phyloP scores from a whole-genome alignment of 1,140 invertebrate species.

The Bombus polaris region DNA sequence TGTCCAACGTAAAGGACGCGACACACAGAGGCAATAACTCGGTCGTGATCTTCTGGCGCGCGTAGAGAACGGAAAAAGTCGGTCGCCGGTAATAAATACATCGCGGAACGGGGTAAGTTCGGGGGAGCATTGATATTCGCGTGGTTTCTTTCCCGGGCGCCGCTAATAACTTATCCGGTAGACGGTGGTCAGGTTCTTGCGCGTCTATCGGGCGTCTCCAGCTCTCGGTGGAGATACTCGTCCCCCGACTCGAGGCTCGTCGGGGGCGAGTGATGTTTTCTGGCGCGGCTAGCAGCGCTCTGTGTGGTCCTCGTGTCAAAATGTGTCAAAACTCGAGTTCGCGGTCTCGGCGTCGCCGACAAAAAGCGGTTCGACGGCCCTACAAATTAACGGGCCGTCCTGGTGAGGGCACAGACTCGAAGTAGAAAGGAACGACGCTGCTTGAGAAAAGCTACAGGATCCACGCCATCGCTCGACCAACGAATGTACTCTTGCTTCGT shows the following conservation, averaged over 20 bases:
- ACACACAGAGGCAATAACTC: slow-evolving; percentile 37
- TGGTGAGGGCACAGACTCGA: neutral
- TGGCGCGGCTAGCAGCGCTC: slow-evolving; percentile 69
- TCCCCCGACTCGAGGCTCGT: slow-evolving; percentile 22
- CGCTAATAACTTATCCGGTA: slow-evolving; percentile 77
- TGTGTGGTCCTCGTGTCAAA: slow-evolving; percentile 82
- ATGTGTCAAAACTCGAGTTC: slow-evolving; percentile 82
- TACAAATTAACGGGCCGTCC: slow-evolving; percentile 76
- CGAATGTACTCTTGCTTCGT: neutral
- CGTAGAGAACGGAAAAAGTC: slow-evolving; percentile 47
- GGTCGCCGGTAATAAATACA: slow-evolving; percentile 74
- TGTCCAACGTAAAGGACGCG: neutral
- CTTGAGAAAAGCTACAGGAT: slow-evolving; percentile 19
- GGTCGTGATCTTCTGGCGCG: slow-evolving; percentile 40
- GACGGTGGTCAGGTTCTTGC: slow-evolving; percentile 69
- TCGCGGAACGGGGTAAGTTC: slow-evolving; percentile 61
- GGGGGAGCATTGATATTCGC: slow-evolving; percentile 66
- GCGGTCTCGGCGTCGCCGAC: slow-evolving; percentile 55
- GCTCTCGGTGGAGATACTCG: slow-evolving; percentile 24
- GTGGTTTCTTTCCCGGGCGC: slow-evolving; percentile 68
- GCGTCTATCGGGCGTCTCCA: slow-evolving; percentile 64
- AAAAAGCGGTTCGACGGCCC: slow-evolving; percentile 76
- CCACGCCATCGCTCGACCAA: neutral
- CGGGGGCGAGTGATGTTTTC: slow-evolving; percentile 74
- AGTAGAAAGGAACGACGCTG: neutral